Percentiles rank a stretch among this genome's conserved stretches.
phyloP scores from a whole-genome alignment of 2,888 invertebrate species.

The Cylloceria caligata region DNA sequence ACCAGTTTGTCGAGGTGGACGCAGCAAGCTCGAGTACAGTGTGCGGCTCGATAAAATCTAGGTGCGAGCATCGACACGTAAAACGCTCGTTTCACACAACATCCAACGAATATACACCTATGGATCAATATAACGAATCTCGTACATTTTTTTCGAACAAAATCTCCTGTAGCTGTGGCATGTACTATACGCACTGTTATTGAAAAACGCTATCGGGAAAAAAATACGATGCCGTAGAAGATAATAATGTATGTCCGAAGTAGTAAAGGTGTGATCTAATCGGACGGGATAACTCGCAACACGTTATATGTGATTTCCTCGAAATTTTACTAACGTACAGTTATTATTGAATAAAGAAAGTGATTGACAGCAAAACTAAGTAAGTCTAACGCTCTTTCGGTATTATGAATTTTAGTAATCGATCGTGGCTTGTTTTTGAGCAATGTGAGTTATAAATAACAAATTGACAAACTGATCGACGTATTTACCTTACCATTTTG shows the following conservation, averaged over 20 bases:
- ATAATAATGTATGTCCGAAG: constrained; percentile 17
- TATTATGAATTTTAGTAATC: too few relatives aligned
- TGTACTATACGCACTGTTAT: neutral
- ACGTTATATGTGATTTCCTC: neutral
- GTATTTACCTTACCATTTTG: too few relatives aligned
- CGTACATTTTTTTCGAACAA: constrained; percentile 12
- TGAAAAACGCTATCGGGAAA: neutral
- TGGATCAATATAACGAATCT: constrained; percentile 1
- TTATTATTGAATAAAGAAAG: neutral
- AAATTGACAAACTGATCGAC: too few relatives aligned
- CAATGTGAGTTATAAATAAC: too few relatives aligned
- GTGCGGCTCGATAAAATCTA: constrained; percentile 57
- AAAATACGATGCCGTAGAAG: neutral
- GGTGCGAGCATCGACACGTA: constrained; percentile 49
- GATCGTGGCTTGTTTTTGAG: too few relatives aligned
- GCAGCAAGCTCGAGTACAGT: constrained; percentile 35
- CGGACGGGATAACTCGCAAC: constrained; percentile 4
- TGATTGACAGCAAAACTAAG: too few relatives aligned
- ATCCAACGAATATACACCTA: constrained; percentile 46
- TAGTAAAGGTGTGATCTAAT: constrained; percentile 54
- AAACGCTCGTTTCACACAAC: constrained; percentile 29
- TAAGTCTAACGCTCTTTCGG: too few relatives aligned
- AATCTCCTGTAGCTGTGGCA: neutral
- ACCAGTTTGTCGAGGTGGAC: constrained; percentile 42
- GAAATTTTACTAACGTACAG: neutral